These are phyloP conservation scores for Ranitomeya imitator DNA, from an alignment of 2,113 vertebrate species.

Conservation along the genomic window DNA sequence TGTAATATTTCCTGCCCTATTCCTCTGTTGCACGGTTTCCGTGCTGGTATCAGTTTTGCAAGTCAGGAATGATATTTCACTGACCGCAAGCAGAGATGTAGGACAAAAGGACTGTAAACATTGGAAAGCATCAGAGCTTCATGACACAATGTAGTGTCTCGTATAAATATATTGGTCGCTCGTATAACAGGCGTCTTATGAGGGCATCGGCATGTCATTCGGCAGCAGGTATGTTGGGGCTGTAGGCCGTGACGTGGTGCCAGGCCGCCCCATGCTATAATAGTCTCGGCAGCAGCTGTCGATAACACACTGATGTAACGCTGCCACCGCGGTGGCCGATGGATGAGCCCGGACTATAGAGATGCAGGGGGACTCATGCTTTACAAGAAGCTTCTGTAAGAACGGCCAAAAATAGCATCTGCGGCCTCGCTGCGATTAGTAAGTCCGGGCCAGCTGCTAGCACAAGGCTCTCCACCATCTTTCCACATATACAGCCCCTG, in stretches of 20 bases:
- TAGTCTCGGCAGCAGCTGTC: slow-evolving; percentile 1
- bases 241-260: not conserved
- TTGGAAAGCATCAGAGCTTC: no score
- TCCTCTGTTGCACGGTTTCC: no score
- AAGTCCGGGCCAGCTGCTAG: slow-evolving; percentile 36
- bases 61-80: no score
- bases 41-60: no score
- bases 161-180: no score
- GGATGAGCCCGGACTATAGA: not conserved
- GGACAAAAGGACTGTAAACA: not conserved
- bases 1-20: no score
- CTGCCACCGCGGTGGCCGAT: not conserved
- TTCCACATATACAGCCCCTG: slow-evolving; percentile 48
- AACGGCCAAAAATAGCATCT: slow-evolving; percentile 44
- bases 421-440: slow-evolving; percentile 46
- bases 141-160: no score
- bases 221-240: not conserved
- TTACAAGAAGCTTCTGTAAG: not conserved
- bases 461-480: slow-evolving; percentile 44
- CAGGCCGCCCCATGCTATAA: not conserved
- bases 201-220: no score
- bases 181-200: no score
- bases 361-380: not conserved
- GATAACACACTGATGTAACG: not conserved
- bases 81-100: not conserved